Evolutionary conservation across 2,113 vertebrate genomes (phyloP).

Genomic region (Sciurus niger): DNA sequence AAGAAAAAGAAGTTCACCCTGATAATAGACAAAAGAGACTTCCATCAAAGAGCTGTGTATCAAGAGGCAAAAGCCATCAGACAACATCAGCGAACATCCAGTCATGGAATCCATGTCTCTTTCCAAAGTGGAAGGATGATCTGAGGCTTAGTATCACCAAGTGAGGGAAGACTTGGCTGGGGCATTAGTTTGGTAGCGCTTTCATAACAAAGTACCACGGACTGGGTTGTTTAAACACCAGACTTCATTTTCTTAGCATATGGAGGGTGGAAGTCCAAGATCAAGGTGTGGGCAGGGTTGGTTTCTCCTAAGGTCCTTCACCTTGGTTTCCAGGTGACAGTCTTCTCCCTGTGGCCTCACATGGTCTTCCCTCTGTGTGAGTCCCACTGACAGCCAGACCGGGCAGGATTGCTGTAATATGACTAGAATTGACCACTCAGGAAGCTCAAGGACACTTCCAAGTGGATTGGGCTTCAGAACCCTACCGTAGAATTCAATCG

Average conservation of each 20-base stretch:
- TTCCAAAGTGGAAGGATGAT: conserved; percentile 92
- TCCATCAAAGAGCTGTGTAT: conserved; percentile 91
- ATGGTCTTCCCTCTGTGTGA: background rate
- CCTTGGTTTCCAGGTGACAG: background rate
- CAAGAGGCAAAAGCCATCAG: conserved; percentile 91
- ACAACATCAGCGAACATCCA: conserved; percentile 89
- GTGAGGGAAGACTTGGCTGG: conserved; percentile 91
- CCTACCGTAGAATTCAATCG: background rate
- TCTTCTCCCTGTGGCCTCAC: background rate
- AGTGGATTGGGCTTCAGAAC: background rate
- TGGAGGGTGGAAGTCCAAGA: background rate
- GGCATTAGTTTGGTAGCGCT: background rate
- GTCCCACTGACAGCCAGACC: background rate
- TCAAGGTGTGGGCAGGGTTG: background rate
- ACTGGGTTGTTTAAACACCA: background rate
- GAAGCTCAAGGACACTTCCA: background rate
- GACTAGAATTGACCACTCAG: background rate
- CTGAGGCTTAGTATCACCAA: conserved; percentile 92
- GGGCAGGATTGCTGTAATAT: background rate
- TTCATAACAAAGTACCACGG: background rate
- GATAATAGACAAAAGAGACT: conserved; percentile 93
- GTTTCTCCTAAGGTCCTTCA: background rate
- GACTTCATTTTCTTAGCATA: background rate
- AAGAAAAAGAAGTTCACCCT: conserved; percentile 94
- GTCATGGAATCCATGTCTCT: conserved; percentile 92